phyloP scores from a whole-genome alignment of 2,888 invertebrate species.

The Syrista parreyssii region DNA sequence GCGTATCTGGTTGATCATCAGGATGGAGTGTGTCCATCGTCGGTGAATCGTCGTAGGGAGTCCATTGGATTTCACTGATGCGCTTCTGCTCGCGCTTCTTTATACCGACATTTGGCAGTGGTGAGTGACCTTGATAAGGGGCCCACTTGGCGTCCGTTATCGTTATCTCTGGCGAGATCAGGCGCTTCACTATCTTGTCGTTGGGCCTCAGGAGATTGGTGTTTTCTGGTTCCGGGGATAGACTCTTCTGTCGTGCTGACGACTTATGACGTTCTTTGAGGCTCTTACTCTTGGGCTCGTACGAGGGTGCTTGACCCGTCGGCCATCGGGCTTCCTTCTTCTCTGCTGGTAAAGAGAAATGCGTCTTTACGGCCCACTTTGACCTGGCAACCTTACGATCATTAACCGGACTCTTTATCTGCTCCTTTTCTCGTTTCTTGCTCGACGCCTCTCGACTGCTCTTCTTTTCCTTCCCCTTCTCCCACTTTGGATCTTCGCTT shows the following conservation, averaged over 20 bases:
- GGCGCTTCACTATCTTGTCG: conserved; percentile 52
- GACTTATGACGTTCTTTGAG: conserved; percentile 48
- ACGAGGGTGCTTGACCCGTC: conserved; percentile 43
- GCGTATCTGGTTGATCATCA: conserved; percentile 39
- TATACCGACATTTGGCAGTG: conserved; percentile 57
- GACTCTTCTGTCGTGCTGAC: conserved; percentile 51
- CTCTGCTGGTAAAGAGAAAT: conserved; percentile 59
- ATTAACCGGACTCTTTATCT: conserved; percentile 43
- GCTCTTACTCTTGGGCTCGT: conserved; percentile 55
- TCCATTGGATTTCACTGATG: conserved; percentile 60
- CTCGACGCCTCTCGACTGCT: conserved; percentile 30
- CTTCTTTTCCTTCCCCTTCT: conserved; percentile 26
- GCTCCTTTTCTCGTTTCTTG: conserved; percentile 50
- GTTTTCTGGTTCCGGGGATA: conserved; percentile 62
- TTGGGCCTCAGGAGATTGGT: conserved; percentile 41
- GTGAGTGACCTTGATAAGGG: conserved; percentile 60
- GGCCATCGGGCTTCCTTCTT: conserved; percentile 50
- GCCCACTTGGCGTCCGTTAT: conserved; percentile 57
- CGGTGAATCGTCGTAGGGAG: conserved; percentile 54
- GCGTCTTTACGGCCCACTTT: conserved; percentile 59
- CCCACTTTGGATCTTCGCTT: conserved; percentile 39
- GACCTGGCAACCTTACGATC: conserved; percentile 43
- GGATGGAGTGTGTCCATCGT: conserved; percentile 22
- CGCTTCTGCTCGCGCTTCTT: conserved; percentile 56
- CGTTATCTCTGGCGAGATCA: conserved; percentile 59